phyloP scores from a whole-genome alignment of 2,888 invertebrate genomes.

The Tuta absoluta region DNA sequence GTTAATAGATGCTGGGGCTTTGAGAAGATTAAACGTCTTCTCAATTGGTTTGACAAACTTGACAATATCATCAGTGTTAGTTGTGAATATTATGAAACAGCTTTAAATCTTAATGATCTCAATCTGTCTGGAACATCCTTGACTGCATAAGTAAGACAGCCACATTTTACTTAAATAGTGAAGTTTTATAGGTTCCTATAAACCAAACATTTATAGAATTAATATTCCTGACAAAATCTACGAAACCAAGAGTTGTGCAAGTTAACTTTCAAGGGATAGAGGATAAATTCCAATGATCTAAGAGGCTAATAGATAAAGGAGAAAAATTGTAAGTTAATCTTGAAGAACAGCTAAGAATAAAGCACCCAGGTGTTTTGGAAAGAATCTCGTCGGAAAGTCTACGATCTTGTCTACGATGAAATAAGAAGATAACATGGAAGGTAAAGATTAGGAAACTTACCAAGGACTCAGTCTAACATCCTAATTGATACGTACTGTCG shows the following conservation, averaged over 20 bases:
- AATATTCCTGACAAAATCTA: too few relatives aligned
- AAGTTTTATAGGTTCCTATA: too few relatives aligned
- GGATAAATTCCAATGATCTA: too few relatives aligned
- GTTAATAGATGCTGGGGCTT: conserved; percentile 9
- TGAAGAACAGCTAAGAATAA: background rate
- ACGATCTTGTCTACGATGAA: background rate
- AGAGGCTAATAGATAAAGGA: background rate
- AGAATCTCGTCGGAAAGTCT: background rate
- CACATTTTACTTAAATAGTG: too few relatives aligned
- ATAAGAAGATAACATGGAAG: conserved; percentile 26
- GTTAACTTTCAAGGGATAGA: too few relatives aligned
- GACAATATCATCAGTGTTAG: background rate
- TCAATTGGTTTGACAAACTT: conserved; percentile 11
- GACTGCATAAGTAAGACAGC: too few relatives aligned
- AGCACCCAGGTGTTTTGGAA: background rate
- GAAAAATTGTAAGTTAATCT: background rate
- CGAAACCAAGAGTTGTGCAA: too few relatives aligned
- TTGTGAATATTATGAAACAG: background rate
- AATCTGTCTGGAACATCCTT: too few relatives aligned
- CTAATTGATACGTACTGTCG: conserved; percentile 77
- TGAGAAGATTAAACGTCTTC: conserved; percentile 10
- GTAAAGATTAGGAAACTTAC: conserved; percentile 49
- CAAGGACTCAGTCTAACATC: conserved; percentile 65
- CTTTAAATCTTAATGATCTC: background rate
- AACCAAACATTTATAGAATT: too few relatives aligned